Evolutionary conservation across 1,140 invertebrate genomes (phyloP).

Genomic region (Lasioglossum albipes): DNA sequence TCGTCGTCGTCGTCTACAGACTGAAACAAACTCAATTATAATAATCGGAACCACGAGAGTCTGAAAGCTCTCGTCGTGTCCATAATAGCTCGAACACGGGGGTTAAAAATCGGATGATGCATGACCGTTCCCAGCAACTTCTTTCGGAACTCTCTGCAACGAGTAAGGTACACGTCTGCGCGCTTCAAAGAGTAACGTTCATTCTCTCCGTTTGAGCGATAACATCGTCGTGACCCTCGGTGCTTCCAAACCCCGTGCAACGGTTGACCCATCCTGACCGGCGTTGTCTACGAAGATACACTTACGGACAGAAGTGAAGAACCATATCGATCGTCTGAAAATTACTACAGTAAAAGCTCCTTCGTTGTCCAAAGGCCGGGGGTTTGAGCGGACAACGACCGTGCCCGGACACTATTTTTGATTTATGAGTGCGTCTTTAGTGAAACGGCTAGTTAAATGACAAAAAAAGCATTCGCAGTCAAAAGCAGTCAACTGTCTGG

Average conservation of each 20-base stretch:
- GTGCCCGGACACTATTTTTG: no score
- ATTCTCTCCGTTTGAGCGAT: conserved; percentile 41
- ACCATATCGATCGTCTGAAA: no score
- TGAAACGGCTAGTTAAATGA: no score
- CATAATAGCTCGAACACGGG: background rate
- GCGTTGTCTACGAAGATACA: conserved; percentile 20
- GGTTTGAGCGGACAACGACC: no score
- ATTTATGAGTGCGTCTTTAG: no score
- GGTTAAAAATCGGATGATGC: conserved; percentile 35
- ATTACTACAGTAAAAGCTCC: no score
- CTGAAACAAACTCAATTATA: background rate
- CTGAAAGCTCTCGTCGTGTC: background rate
- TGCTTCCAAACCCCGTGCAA: background rate
- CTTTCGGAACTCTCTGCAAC: conserved; percentile 21
- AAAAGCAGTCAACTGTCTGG: no score
- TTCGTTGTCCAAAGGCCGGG: no score
- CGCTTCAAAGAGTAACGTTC: conserved; percentile 28
- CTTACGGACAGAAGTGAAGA: no score
- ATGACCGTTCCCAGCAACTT: conserved; percentile 9
- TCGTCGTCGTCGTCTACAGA: background rate
- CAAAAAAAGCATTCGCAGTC: no score
- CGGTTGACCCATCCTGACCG: conserved; percentile 34
- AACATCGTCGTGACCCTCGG: conserved; percentile 45
- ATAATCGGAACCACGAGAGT: background rate
- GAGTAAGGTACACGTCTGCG: conserved; percentile 13